phyloP scores from a whole-genome alignment of 1,140 invertebrate genomes.

The Schlechtendalia chinensis region DNA sequence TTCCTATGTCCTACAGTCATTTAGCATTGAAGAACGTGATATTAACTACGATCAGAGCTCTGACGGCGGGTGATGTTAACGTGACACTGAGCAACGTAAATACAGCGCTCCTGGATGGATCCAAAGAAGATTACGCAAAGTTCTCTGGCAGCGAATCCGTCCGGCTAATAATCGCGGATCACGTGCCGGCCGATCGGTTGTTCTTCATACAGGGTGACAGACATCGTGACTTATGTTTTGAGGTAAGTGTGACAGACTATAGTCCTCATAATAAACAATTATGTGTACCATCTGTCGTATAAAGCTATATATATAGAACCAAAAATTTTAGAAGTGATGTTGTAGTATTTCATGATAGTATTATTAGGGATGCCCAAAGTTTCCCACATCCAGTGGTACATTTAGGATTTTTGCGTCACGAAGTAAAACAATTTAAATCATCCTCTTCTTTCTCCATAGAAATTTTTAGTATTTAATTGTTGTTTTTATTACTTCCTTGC shows the following conservation, averaged over 20 bases:
- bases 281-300: too few relatives aligned
- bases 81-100: neutral
- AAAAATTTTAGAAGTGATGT: too few relatives aligned
- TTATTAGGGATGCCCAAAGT: too few relatives aligned
- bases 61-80: neutral
- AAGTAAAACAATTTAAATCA: too few relatives aligned
- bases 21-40: neutral
- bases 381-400: too few relatives aligned
- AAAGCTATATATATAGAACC: too few relatives aligned
- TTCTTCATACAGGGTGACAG: neutral
- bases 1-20: neutral
- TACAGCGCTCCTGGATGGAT: conserved; percentile 4
- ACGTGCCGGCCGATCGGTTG: neutral
- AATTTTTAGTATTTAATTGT: too few relatives aligned
- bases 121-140: neutral
- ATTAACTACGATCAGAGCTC: neutral
- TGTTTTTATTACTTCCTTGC: too few relatives aligned
- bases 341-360: too few relatives aligned
- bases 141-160: neutral
- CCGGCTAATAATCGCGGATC: neutral
- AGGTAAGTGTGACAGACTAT: neutral
- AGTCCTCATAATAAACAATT: too few relatives aligned
- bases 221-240: neutral
- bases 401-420: too few relatives aligned
- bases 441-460: too few relatives aligned